Percentiles rank a stretch among this genome's conserved stretches.
These are phyloP conservation scores for Ferdinandea cuprea DNA, from an alignment of 2,888 invertebrate species.

Conservation along the genomic window DNA sequence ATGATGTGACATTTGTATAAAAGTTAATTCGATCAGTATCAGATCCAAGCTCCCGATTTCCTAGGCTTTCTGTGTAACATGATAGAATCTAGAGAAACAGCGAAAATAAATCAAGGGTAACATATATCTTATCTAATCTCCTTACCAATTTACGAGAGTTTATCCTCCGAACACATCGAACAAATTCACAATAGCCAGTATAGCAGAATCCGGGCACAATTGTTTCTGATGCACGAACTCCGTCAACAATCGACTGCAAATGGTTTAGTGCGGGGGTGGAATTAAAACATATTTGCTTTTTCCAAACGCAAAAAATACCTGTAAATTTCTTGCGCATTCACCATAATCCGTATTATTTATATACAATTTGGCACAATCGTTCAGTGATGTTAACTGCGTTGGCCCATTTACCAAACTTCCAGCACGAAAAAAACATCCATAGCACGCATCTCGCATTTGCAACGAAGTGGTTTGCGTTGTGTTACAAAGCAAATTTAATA, in stretches of 20 bases:
- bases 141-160: constrained; percentile 85
- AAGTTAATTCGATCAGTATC: constrained; percentile 79
- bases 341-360: constrained; percentile 84
- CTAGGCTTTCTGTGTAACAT: constrained; percentile 76
- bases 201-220: constrained; percentile 82
- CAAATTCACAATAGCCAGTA: constrained; percentile 86
- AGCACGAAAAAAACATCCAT: constrained; percentile 86
- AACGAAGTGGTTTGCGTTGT: constrained; percentile 86
- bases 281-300: background rate
- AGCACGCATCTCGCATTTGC: constrained; percentile 86
- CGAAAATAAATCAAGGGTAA: background rate
- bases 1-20: constrained; percentile 87
- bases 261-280: too few species aligned
- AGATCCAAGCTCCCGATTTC: constrained; percentile 73
- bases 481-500: constrained; percentile 86
- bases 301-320: constrained; percentile 80
- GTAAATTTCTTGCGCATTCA: constrained; percentile 84
- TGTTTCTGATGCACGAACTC: constrained; percentile 68
- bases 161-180: constrained; percentile 85
- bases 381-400: constrained; percentile 84
- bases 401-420: constrained; percentile 84
- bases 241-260: constrained; percentile 72
- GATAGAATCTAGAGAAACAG: constrained; percentile 76
- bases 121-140: background rate
- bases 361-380: constrained; percentile 85